phyloP scores from a whole-genome alignment of 2,888 invertebrate genomes.

The Metopia argyrocephala region DNA sequence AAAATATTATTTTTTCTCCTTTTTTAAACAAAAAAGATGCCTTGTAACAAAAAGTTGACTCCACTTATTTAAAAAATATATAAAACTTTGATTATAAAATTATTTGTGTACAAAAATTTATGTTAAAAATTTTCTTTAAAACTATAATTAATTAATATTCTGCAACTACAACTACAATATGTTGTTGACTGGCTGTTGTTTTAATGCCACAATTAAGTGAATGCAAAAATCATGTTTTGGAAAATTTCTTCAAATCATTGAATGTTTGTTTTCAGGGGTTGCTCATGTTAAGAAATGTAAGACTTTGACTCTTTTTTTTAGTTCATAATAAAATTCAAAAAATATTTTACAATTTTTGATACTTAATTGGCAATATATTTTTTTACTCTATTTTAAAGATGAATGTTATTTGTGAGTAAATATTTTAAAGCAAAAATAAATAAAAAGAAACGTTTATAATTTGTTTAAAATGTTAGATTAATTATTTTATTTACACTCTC shows the following conservation, averaged over 20 bases:
- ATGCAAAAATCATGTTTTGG: slow-evolving; percentile 72
- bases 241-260: not conserved
- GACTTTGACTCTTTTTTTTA: too few relatives aligned
- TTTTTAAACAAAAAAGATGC: too few relatives aligned
- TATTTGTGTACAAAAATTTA: slow-evolving; percentile 58
- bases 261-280: not conserved
- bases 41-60: not conserved
- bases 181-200: not conserved
- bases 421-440: too few relatives aligned
- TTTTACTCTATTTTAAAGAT: not conserved
- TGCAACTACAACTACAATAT: slow-evolving; percentile 3
- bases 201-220: slow-evolving; percentile 71
- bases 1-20: slow-evolving; percentile 40
- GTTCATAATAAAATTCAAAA: not conserved
- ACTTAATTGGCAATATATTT: slow-evolving; percentile 4
- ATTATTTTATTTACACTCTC: slow-evolving; percentile 39
- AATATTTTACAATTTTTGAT: not conserved
- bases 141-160: slow-evolving; percentile 53
- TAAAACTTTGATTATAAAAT: slow-evolving; percentile 2
- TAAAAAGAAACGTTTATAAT: too few relatives aligned
- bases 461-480: not conserved
- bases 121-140: slow-evolving; percentile 43
- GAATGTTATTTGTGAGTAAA: not conserved
- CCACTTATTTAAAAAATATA: not conserved
- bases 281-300: not conserved